A percentile compares a stretch with the other conserved stretches of the same genome.
Evolutionary conservation across 2,888 invertebrate genomes (phyloP).

Genomic region (Hemaris fuciformis): DNA sequence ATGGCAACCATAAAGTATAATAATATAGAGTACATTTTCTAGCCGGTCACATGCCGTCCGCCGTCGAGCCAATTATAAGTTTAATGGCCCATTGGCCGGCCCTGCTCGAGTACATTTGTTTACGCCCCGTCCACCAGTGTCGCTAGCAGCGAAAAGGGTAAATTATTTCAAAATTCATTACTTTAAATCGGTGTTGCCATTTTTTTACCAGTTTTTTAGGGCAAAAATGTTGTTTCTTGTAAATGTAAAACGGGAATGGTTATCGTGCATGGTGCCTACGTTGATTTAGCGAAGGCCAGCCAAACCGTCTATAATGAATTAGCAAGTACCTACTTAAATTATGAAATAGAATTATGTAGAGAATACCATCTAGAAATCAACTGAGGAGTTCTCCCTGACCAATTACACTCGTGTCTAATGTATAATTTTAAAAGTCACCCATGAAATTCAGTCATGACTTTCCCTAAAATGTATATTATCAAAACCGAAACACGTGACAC

Average conservation of each 20-base stretch:
- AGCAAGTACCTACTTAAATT: too few relatives aligned
- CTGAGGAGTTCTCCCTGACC: too few relatives aligned
- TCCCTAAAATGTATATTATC: too few relatives aligned
- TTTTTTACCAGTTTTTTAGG: neutral
- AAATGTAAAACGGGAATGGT: neutral
- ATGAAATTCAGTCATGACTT: too few relatives aligned
- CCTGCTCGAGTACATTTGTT: constrained; percentile 30
- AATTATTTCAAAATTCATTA: constrained; percentile 4
- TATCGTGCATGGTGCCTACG: too few relatives aligned
- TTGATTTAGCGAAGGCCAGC: too few relatives aligned
- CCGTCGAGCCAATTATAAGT: constrained; percentile 50
- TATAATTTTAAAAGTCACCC: too few relatives aligned
- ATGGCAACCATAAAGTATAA: constrained; percentile 13
- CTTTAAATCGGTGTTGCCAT: neutral
- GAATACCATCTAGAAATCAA: too few relatives aligned
- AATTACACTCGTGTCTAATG: too few relatives aligned
- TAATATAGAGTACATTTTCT: constrained; percentile 36
- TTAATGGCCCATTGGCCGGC: constrained; percentile 40
- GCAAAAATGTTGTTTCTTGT: neutral
- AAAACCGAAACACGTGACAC: too few relatives aligned
- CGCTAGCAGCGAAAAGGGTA: constrained; percentile 1
- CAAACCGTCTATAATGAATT: too few relatives aligned
- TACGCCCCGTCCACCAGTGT: constrained; percentile 15
- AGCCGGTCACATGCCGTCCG: constrained; percentile 30
- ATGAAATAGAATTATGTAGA: too few relatives aligned